phyloP scores from a whole-genome alignment of 2,797 vertebrate species.

The Anguilla marmorata region DNA sequence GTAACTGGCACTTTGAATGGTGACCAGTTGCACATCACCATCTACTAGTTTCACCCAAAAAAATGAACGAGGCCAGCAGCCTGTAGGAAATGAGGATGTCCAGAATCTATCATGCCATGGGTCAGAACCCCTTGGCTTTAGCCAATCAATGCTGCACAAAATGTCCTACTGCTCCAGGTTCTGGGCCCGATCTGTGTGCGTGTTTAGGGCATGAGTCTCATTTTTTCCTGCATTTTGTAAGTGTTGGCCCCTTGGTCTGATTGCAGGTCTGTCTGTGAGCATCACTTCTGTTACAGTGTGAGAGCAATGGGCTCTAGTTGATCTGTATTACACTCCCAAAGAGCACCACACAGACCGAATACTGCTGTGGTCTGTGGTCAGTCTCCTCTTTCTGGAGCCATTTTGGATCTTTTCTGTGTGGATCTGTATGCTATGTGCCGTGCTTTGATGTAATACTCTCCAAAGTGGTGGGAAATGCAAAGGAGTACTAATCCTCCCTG shows the following conservation, averaged over 20 bases:
- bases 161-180: not conserved
- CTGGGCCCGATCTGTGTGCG: not conserved
- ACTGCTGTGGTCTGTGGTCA: not conserved
- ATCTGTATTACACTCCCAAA: not conserved
- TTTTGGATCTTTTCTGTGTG: not conserved
- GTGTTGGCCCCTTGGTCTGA: not conserved
- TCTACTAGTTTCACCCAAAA: no score
- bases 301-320: not conserved
- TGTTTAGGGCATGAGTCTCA: not conserved
- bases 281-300: not conserved
- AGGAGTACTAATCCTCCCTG: not conserved
- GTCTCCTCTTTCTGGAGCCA: not conserved
- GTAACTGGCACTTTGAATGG: not conserved
- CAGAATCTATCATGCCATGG: slow-evolving; percentile 47
- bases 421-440: not conserved
- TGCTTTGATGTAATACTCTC: not conserved
- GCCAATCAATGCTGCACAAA: not conserved
- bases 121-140: not conserved
- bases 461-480: not conserved
- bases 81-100: not conserved
- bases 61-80: not conserved
- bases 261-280: not conserved
- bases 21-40: not conserved
- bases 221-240: not conserved
- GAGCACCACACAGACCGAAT: not conserved